Conservation (phyloP, 2,797 vertebrate genomes). For the Ctenosaura bakeri region DNA sequence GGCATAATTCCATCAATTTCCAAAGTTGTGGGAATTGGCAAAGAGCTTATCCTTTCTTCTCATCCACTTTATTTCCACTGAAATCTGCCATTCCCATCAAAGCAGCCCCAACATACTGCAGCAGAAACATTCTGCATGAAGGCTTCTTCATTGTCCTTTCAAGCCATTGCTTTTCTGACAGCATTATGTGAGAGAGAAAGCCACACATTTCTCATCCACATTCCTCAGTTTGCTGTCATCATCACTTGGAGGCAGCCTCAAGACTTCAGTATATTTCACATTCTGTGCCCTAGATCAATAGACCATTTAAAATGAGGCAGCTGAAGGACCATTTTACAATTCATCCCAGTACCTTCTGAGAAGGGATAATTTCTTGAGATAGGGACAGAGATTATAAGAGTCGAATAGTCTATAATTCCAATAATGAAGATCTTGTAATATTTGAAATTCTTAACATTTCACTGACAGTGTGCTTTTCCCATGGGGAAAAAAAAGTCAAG, state of each 20-base stretch:
- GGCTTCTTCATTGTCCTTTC: constrained; percentile 60
- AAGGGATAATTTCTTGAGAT: constrained; percentile 62
- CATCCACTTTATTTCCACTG: constrained; percentile 21
- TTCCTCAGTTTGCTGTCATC: constrained; percentile 68
- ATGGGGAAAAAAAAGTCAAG: not conserved
- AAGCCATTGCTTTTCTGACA: constrained; percentile 59
- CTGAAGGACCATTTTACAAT: constrained; percentile 68
- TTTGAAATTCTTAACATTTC: constrained; percentile 66
- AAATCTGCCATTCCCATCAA: constrained; percentile 48
- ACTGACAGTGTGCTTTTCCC: constrained; percentile 54
- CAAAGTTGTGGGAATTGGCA: constrained; percentile 29
- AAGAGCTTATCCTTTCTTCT: constrained; percentile 61
- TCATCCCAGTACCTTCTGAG: constrained; percentile 44
- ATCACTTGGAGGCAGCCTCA: constrained; percentile 58
- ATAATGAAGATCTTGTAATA: constrained; percentile 65
- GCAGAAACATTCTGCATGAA: constrained; percentile 59
- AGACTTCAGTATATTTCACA: constrained; percentile 61
- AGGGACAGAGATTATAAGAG: not conserved
- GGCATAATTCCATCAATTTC: constrained; percentile 33
- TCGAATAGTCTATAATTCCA: constrained; percentile 56
- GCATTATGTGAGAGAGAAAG: constrained; percentile 57
- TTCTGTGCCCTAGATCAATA: constrained; percentile 70
- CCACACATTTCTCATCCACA: constrained; percentile 49
- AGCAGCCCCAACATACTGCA: constrained; percentile 48
- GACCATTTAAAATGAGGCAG: constrained; percentile 70